Base-by-base conservation (phyloP, 35 echinoderm and acorn worm genomes). In the Anneissia japonica region DNA sequence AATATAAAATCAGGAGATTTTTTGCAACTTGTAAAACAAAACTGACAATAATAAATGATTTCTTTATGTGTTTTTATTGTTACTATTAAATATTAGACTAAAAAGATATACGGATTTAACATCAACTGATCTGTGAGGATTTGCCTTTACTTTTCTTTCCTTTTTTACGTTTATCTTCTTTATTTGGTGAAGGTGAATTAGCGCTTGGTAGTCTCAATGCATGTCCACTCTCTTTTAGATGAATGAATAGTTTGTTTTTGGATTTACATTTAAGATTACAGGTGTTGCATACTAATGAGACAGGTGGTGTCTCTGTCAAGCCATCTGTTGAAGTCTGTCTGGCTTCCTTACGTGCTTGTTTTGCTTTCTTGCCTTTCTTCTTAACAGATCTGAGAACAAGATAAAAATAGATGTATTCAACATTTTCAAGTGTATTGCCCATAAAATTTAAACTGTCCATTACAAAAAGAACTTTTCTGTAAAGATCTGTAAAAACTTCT, bases 211-310 rank as follows among this genome's bases (percentile, higher is more conserved):
- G 34, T 33, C 81, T 80, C 10, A 99, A 34, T 29, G 96, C 92
- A 85, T 99, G 96, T 0, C 96, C 92, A 17, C 83, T 94, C 4
- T 85, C 46, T 76, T 99, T 99, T 83, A 99, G 83, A 82, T 99
- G 96, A 17, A 90, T 86, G 33, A 92, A 94, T 28, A 99, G 90
- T 46, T 99, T 99, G 76, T 94, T 94, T 38, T 83, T 91, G 0
- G 92, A 87, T 74, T 82, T 51, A 40, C 88, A 99, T 35, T 94
- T 89, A 13, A 84, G 77, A 3, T 88, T 72, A 87, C 96, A 99
- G 30, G 84, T 87, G 86, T 99, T 93, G 75, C 96, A 99, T 56
- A 85, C 39, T 38, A 74, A 45, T 46, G 85, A 73, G 12, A 13
- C 75, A 7, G 81, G n/a, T 76, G 84, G 35, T 84, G 51, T 72